Base-by-base conservation (phyloP, 2,888 invertebrate genomes). In the Spodoptera littoralis region DNA sequence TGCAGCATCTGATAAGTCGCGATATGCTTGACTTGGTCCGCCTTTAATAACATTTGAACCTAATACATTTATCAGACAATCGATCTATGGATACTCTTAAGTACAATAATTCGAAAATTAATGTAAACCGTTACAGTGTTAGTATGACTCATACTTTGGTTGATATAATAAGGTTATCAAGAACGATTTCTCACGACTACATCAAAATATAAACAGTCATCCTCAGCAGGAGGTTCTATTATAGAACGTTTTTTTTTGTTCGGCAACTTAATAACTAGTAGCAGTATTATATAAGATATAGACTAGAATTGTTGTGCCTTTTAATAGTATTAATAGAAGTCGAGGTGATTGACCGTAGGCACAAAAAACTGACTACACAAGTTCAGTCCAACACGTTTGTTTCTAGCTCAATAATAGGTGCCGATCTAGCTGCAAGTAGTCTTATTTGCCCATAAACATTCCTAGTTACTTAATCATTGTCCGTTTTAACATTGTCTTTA, bases 331-430 rank as follows among this genome's bases (percentile, higher is more conserved):
- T 77, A 80, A 80, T 81, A 84, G 74, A 62, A 76, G 57, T 60
- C 65, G 65, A 71, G 86, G 84, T 85, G 74, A 85, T 51, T 79
- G 85, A 81, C 85, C 85, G 83, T 65, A 66, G 56, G 49, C 56
- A 75, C 72, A 84, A 84, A 85, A 84, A 79, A 81, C 76, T 77
- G 74, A 75, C 73, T 74, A 69, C 65, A 72, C 75, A 62, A 81
- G 57, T 66, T 69, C 56, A 58, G 59, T 60, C 45, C 68, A 59
- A 44, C 73, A 66, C 66, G 70, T 77, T 52, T 57, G 68, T 61
- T 53, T 67, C 69, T 55, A 54, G 67, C 45, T 65, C 62, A 66
- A 61, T 70, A 73, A 68, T 73, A 67, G 70, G 59, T 67, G 50
- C 65, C 74, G 60, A 76, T 72, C 57, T 70, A 74, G 50, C 52